phyloP scores from a whole-genome alignment of 2,797 vertebrate species.

The Siniperca scherzeri region DNA sequence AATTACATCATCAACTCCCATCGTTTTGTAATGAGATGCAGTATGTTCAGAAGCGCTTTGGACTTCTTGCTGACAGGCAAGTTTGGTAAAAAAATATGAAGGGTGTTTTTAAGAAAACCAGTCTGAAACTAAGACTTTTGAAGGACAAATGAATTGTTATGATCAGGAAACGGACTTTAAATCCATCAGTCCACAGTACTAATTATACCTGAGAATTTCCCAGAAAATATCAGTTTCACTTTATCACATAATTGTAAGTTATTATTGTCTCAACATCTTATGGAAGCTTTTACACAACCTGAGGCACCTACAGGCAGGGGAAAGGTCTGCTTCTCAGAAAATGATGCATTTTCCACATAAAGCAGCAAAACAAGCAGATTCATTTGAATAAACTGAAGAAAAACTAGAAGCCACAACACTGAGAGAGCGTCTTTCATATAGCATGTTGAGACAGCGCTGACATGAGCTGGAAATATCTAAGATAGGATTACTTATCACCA shows the following conservation, averaged over 20 bases:
- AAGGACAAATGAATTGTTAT: not conserved
- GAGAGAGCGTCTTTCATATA: not conserved
- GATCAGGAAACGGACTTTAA: not conserved
- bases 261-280: no score
- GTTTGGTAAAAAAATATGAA: no score
- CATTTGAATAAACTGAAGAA: conserved; percentile 1
- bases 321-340: conserved; percentile 6
- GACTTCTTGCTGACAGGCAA: no score
- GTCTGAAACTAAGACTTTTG: not conserved
- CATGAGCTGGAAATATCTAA: not conserved
- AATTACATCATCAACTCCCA: not conserved
- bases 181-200: not conserved
- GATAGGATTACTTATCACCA: not conserved
- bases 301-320: not conserved
- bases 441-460: not conserved
- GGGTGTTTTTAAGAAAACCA: not conserved
- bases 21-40: not conserved
- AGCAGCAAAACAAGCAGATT: not conserved
- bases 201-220: not conserved
- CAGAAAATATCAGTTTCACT: not conserved
- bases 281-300: not conserved
- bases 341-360: conserved; percentile 3
- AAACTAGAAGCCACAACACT: not conserved
- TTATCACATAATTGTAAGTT: not conserved
- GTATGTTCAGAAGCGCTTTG: no score